These are phyloP conservation scores for Byasa hedistus DNA, from an alignment of 2,888 invertebrate species.

Conservation along the genomic window DNA sequence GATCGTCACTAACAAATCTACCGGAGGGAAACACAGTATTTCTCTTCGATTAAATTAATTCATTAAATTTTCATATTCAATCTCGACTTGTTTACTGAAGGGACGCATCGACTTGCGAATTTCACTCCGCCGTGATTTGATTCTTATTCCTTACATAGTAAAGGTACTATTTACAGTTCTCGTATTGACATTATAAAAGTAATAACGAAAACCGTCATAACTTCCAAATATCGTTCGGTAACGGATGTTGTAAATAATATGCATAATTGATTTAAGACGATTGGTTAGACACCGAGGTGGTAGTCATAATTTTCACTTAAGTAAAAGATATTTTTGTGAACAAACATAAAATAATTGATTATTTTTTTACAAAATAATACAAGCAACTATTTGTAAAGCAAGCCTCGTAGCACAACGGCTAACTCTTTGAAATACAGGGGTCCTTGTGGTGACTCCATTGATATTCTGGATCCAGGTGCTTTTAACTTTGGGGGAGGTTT, in stretches of 20 bases:
- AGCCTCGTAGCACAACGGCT: no score
- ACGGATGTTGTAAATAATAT: conserved; percentile 31
- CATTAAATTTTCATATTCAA: conserved; percentile 91
- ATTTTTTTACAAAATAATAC: no score
- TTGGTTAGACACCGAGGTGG: neutral
- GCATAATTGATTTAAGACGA: conserved; percentile 33
- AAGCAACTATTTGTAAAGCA: no score
- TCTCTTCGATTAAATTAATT: conserved; percentile 84
- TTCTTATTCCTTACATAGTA: conserved; percentile 28
- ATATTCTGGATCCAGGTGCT: no score
- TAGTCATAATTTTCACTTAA: neutral
- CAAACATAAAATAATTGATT: neutral
- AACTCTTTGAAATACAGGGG: no score
- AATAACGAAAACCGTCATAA: conserved; percentile 35
- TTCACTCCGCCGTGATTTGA: conserved; percentile 34
- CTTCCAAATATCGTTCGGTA: conserved; percentile 32
- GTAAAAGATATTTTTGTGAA: neutral
- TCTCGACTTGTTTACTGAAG: conserved; percentile 84
- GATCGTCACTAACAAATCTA: conserved; percentile 52
- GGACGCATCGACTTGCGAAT: conserved; percentile 60
- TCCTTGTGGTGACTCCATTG: no score
- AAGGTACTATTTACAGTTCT: conserved; percentile 23
- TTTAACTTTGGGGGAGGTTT: no score
- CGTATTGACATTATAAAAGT: conserved; percentile 32
- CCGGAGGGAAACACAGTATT: conserved; percentile 53